Evolutionary conservation across 2,888 invertebrate genomes (phyloP).

Genomic region (Urechis unicinctus): DNA sequence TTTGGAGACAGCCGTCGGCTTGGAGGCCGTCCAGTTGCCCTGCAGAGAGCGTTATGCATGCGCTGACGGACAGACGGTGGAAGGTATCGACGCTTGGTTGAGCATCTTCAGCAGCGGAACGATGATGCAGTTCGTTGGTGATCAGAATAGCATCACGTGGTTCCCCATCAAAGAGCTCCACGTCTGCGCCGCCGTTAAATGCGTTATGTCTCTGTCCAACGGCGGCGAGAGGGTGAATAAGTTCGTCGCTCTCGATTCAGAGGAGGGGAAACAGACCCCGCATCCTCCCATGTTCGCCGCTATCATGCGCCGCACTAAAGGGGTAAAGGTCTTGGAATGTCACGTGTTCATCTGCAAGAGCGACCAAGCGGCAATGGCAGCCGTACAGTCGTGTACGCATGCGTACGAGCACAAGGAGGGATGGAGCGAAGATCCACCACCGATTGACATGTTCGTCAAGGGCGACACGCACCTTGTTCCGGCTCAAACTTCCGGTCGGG

Average conservation of each 20-base stretch:
- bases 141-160: slow-evolving; percentile 33
- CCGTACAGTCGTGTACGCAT: slow-evolving; percentile 95
- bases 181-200: slow-evolving; percentile 46
- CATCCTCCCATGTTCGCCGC: slow-evolving; percentile 47
- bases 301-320: slow-evolving; percentile 42
- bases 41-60: slow-evolving; percentile 30
- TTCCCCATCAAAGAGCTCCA: slow-evolving; percentile 45
- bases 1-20: slow-evolving; percentile 36
- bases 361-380: slow-evolving; percentile 93
- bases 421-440: slow-evolving; percentile 16
- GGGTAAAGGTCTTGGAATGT: slow-evolving; percentile 45
- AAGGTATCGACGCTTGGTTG: slow-evolving; percentile 68
- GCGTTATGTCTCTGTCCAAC: slow-evolving; percentile 27
- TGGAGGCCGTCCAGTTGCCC: slow-evolving; percentile 44
- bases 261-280: slow-evolving; percentile 22
- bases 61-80: slow-evolving; percentile 19
- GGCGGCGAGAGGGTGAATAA: slow-evolving; percentile 23
- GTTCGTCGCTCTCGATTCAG: slow-evolving; percentile 44
- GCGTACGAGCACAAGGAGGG: slow-evolving; percentile 63
- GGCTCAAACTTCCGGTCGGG: slow-evolving; percentile 21
- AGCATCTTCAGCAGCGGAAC: slow-evolving; percentile 97
- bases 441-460: slow-evolving; percentile 11
- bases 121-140: slow-evolving; percentile 72
- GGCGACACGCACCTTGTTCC: slow-evolving; percentile 10
- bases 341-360: slow-evolving; percentile 54